Percentiles rank a stretch among this genome's conserved stretches.
phyloP scores from a whole-genome alignment of 2,888 invertebrate species.

The Sinohyriopsis cumingii region DNA sequence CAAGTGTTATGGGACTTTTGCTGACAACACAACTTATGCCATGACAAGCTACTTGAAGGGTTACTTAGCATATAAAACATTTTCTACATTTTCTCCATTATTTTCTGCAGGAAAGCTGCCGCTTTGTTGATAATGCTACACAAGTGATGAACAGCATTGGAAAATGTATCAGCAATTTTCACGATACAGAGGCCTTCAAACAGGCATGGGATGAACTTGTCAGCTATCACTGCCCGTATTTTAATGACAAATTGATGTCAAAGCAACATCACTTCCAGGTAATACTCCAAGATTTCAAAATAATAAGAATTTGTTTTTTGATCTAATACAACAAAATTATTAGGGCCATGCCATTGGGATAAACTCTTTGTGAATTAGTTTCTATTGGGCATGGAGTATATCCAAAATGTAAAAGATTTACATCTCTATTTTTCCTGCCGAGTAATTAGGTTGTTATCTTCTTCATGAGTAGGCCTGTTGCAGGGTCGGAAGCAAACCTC shows the following conservation, averaged over 20 bases:
- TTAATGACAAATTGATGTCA: constrained; percentile 59
- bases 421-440: no score
- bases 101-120: constrained; percentile 67
- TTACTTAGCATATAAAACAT: no score
- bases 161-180: constrained; percentile 64
- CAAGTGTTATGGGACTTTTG: no score
- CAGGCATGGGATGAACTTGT: constrained; percentile 61
- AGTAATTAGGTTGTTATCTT: no score
- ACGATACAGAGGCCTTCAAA: constrained; percentile 55
- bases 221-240: constrained; percentile 66
- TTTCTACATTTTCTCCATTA: background rate
- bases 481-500: no score
- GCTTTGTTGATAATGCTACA: constrained; percentile 68
- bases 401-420: no score
- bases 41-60: no score
- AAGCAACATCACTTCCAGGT: constrained; percentile 67
- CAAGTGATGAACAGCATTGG: constrained; percentile 66
- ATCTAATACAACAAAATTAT: no score
- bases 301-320: no score
- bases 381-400: background rate
- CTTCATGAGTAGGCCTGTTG: no score
- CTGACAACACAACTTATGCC: no score
- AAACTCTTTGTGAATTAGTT: background rate
- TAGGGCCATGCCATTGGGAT: background rate
- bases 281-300: background rate